Evolutionary conservation across 2,797 vertebrate genomes (phyloP).

Genomic region (Perodicticus potto): DNA sequence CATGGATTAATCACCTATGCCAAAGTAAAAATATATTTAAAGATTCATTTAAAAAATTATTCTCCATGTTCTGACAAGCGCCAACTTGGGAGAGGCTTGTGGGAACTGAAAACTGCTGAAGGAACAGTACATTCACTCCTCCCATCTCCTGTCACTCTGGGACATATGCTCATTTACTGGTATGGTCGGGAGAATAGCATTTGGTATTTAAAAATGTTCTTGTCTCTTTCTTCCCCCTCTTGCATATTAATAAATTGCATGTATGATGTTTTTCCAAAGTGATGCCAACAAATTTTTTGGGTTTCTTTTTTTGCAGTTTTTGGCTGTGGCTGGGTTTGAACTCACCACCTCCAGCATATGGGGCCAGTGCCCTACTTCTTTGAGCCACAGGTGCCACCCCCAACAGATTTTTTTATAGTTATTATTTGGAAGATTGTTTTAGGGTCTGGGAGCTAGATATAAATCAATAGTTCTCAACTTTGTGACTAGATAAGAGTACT

Average conservation of each 20-base stretch:
- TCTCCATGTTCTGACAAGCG: neutral
- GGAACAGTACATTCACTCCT: slow-evolving; percentile 56
- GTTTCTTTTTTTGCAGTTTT: too few relatives aligned
- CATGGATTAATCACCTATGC: neutral
- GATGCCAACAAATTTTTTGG: neutral
- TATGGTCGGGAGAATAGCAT: slow-evolving; percentile 34
- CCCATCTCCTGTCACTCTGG: neutral
- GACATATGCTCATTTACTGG: slow-evolving; percentile 30
- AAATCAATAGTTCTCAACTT: neutral
- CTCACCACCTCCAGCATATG: too few relatives aligned
- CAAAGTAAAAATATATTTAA: neutral
- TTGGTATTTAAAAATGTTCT: slow-evolving; percentile 62
- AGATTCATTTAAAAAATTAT: neutral
- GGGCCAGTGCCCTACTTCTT: too few relatives aligned
- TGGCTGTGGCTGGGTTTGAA: too few relatives aligned
- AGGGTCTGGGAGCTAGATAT: neutral
- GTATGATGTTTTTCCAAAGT: neutral
- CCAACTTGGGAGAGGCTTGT: neutral
- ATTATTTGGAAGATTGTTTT: neutral
- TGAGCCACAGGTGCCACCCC: too few relatives aligned
- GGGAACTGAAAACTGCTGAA: slow-evolving; percentile 2
- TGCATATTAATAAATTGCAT: slow-evolving; percentile 54
- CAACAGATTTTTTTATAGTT: neutral
- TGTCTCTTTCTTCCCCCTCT: neutral
- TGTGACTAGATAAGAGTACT: neutral